A percentile compares a stretch with the other conserved stretches of the same genome.
phyloP scores from a whole-genome alignment of 1,140 invertebrate species.

The Agrypnia vestita region DNA sequence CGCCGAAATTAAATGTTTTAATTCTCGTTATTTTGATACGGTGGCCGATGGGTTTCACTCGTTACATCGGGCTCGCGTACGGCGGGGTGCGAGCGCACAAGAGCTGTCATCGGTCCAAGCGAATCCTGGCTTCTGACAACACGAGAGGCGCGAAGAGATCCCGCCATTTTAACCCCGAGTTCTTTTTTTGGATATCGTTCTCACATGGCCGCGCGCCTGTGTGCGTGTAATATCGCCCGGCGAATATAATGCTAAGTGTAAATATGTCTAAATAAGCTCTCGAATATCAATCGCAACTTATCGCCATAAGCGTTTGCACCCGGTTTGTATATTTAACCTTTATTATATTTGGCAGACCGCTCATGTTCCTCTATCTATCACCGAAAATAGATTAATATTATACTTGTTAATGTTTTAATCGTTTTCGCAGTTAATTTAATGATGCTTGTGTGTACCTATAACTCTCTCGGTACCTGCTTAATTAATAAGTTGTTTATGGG shows the following conservation, averaged over 20 bases:
- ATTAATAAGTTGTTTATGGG: too few species aligned
- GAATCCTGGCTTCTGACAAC: constrained; percentile 56
- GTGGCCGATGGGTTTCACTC: constrained; percentile 31
- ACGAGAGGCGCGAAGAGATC: constrained; percentile 58
- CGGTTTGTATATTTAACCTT: constrained; percentile 4
- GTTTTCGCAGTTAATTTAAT: too few species aligned
- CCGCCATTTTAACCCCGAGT: constrained; percentile 49
- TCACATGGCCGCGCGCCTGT: constrained; percentile 24
- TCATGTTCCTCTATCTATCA: neutral
- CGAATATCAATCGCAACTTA: neutral
- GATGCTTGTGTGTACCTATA: too few species aligned
- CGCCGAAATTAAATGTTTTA: constrained; percentile 28
- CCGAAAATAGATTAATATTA: too few species aligned
- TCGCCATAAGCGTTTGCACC: neutral
- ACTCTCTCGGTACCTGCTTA: too few species aligned
- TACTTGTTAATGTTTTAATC: too few species aligned
- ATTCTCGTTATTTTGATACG: constrained; percentile 42
- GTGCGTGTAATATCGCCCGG: neutral
- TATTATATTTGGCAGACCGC: neutral
- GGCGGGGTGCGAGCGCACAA: constrained; percentile 37
- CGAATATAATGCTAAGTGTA: neutral
- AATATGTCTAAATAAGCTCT: neutral
- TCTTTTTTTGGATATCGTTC: constrained; percentile 55
- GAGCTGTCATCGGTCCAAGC: constrained; percentile 59
- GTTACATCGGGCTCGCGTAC: neutral